Conservation (phyloP, 2,888 invertebrate genomes). For the Griposia aprilina region DNA sequence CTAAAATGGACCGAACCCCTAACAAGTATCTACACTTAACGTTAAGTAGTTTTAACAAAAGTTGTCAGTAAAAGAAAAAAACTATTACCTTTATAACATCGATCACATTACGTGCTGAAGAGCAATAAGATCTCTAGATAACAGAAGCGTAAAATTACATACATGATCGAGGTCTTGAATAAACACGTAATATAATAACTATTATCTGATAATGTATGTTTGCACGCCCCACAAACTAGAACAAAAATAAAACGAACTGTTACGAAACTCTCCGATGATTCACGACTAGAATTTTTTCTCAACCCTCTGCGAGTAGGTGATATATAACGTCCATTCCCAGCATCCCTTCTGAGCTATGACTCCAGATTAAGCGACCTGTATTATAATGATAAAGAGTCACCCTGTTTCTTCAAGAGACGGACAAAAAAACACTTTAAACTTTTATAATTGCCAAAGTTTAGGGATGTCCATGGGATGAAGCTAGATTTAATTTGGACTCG, state of each 20-base stretch:
- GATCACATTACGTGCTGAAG: constrained; percentile 2
- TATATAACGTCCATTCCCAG: constrained; percentile 72
- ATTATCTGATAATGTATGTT: constrained; percentile 33
- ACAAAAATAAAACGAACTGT: constrained; percentile 35
- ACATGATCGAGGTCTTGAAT: constrained; percentile 24
- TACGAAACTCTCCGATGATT: constrained; percentile 65
- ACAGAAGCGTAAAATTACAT: constrained; percentile 37
- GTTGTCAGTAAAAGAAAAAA: background rate
- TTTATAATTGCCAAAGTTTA: constrained; percentile 79
- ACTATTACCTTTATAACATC: background rate
- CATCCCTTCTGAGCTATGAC: constrained; percentile 68
- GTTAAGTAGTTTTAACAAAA: background rate
- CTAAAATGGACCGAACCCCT: constrained; percentile 16
- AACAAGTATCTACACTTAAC: constrained; percentile 35
- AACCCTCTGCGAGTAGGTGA: constrained; percentile 65
- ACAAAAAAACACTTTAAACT: constrained; percentile 79
- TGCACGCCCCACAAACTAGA: constrained; percentile 24
- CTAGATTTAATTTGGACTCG: constrained; percentile 74
- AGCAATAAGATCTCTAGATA: constrained; percentile 10
- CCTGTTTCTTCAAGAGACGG: constrained; percentile 70
- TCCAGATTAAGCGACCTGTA: constrained; percentile 59
- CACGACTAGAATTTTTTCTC: constrained; percentile 71
- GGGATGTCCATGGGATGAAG: constrained; percentile 67
- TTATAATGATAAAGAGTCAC: constrained; percentile 63
- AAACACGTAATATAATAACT: constrained; percentile 37